Evolutionary conservation across 2,113 vertebrate genomes (phyloP).

Genomic region (Colius striatus): DNA sequence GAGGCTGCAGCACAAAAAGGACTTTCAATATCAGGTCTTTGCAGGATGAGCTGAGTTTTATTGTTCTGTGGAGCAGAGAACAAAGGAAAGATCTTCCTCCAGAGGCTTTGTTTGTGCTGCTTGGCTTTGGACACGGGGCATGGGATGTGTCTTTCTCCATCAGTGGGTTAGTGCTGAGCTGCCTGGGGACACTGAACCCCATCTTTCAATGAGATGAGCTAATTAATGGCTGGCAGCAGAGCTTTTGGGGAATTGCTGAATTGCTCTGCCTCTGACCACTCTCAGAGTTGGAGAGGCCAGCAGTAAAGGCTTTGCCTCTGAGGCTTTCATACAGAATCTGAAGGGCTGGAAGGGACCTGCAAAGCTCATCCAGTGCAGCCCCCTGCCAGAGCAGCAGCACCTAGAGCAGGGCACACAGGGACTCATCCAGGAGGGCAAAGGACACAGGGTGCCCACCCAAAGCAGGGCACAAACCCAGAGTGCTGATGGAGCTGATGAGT

Average conservation of each 20-base stretch:
- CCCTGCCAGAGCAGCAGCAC: too few relatives aligned
- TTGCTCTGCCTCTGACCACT: not conserved
- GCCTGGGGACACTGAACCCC: not conserved
- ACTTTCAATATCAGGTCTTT: not conserved
- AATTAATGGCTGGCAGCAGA: not conserved
- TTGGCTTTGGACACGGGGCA: rapidly evolving
- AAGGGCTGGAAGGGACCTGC: too few relatives aligned
- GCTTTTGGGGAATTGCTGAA: not conserved
- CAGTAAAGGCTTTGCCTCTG: too few relatives aligned
- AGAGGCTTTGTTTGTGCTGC: not conserved
- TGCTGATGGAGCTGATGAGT: not conserved
- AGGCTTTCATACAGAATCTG: too few relatives aligned
- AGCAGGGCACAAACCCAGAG: not conserved
- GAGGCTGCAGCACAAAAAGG: not conserved
- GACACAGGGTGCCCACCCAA: rapidly evolving
- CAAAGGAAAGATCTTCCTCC: not conserved
- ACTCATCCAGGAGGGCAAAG: too few relatives aligned
- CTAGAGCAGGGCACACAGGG: too few relatives aligned
- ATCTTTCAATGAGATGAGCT: not conserved
- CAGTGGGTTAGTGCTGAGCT: not conserved
- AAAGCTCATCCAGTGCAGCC: too few relatives aligned
- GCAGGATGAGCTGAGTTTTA: not conserved
- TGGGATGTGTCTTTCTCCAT: rapidly evolving
- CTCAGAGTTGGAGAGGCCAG: not conserved
- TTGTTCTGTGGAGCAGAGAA: not conserved